Evolutionary conservation across 2,888 invertebrate species (phyloP), one percentile per base, ranked within the genome.

Genomic region (Smittia sp.): DNA sequence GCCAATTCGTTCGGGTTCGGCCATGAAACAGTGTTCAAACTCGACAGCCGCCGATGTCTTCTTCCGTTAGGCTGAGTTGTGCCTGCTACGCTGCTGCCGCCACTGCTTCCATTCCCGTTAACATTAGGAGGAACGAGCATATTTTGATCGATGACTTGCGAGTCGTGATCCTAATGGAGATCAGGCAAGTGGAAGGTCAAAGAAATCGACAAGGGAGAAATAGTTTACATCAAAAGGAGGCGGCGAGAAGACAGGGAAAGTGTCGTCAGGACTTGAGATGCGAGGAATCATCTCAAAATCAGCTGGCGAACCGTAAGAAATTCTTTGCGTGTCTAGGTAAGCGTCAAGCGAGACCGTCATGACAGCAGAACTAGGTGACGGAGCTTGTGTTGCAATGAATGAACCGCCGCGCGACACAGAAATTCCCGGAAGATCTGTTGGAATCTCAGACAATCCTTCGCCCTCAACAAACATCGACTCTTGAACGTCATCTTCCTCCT

Each of bases 291-390:
- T 81, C 76, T 91, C 91, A 73, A 91, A 90, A 77, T 88, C 87
- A 1, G 91, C 89, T 11, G 92, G 90, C 6, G 92, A 91, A 77
- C 89, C 89, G 81, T 93, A 89, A 0, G 93, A 93, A 77, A 94
- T 89, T 67, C 92, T 86, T 25, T 90, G 89, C 0, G 92, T 92
- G 78, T 95, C 94, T 76, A 94, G 84, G 79, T 93, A 95, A 22
- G 90, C 93, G 76, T 94, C 94, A 32, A 93, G 86, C 1, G 93
- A 92, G 4, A 92, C 89, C 0, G 94, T 92, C 86, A 92, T 89
- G 4, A 92, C 86, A 0, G 93, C 94, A 0, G 94, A 93, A 75
- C 91, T 92, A 0, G 94, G 93, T 0, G 94, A 92, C 0, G 92
- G 90, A 0, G 90, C 88, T 80, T 82, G 67, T 52, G 75, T 79